Evolutionary conservation across 2,113 vertebrate genomes (phyloP).

Genomic region (Telmatochromis sp.): DNA sequence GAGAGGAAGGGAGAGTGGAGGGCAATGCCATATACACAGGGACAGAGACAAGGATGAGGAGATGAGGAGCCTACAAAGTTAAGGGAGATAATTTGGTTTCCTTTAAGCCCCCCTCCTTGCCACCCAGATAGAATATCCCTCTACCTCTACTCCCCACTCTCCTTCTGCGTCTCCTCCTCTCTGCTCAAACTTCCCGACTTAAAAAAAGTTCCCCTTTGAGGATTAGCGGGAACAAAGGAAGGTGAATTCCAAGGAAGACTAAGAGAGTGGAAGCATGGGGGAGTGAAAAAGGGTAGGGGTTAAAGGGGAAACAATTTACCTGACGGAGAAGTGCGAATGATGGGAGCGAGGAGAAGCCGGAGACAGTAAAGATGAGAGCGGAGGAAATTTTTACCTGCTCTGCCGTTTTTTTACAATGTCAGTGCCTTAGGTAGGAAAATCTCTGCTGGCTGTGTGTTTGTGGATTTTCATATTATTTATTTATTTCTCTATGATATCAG

Average conservation of each 20-base stretch:
- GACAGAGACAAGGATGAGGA: constrained; percentile 22
- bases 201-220: constrained; percentile 61
- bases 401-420: constrained; percentile 12
- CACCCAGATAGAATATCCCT: constrained; percentile 52
- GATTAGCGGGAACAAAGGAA: constrained; percentile 62
- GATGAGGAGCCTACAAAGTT: constrained; percentile 11
- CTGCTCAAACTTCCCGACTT: constrained; percentile 59
- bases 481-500: constrained; percentile 25
- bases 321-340: background rate
- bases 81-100: constrained; percentile 55
- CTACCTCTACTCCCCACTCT: background rate
- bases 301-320: constrained; percentile 28
- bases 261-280: background rate
- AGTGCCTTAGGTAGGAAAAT: constrained; percentile 5
- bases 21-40: constrained; percentile 11
- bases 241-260: constrained; percentile 55
- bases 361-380: background rate
- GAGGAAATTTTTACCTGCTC: background rate
- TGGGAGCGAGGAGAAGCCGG: background rate
- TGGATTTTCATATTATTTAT: constrained; percentile 18
- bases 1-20: constrained; percentile 1
- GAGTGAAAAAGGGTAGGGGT: background rate
- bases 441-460: constrained; percentile 20
- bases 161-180: constrained; percentile 12
- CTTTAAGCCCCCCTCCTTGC: constrained; percentile 43